Base-by-base conservation (phyloP, 2,797 vertebrate genomes). In the Liparis tanakae region DNA sequence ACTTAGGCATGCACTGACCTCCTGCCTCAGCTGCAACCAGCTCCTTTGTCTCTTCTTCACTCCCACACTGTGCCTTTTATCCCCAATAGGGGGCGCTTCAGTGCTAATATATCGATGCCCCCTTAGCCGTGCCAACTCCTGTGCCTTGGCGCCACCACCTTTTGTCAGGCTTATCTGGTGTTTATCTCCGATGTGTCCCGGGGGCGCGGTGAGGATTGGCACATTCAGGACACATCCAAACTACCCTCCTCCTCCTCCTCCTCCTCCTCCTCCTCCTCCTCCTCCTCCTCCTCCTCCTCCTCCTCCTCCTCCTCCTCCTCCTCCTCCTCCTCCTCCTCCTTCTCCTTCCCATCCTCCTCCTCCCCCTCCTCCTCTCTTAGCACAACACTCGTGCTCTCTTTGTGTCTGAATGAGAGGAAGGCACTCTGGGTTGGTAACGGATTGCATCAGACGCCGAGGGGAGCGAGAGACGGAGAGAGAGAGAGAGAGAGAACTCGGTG, bases 371-470 rank as follows among this genome's bases (percentile, higher is more conserved):
- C 68, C 64, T 72, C 76, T 81, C 76, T 70, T 65, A 74, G 77
- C 80, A 70, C 83, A 83, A 67, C 80, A 56, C 87, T 86, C 76
- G 72, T 71, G 83, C 84, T 88, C 87, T 89, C 92, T 95, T 93
- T 95, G 93, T 94, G 92, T 94, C 93, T 93, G 91, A 90, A 88
- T 89, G 88, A 74, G 75, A 89, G 87, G 86, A 83, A 87, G 81
- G 83, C 88, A 82, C 85, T 89, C 84, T 89, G 85, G 87, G 89
- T 94, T 94, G 93, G 94, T 92, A 92, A 90, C 76, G 89, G 91
- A 92, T 94, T 94, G 93, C 94, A 94, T 95, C 93, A 94, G 94
- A 92, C 76, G 65, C 87, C 85, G 81, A 90, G 80, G 85, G 84
- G 86, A 89, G 74, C 9, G 71, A 43, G 74, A 74, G 85, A 54